These are phyloP conservation scores for Sebastes kiyomatsui DNA, from an alignment of 2,797 vertebrate species.

Conservation along the genomic window DNA sequence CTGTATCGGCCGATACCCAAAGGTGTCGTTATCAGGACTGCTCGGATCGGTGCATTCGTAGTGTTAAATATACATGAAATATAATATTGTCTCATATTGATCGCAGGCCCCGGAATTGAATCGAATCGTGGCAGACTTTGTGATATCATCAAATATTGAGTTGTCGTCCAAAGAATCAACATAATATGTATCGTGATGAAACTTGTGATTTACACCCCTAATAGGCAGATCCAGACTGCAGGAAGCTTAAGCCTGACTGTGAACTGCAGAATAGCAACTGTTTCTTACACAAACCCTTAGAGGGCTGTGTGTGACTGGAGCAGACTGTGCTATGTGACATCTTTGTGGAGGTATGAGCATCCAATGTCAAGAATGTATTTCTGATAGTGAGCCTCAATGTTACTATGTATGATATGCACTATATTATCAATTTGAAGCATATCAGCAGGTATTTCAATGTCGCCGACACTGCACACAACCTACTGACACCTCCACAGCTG, in stretches of 20 bases:
- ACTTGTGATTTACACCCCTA: too few species aligned
- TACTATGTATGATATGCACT: not conserved
- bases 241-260: not conserved
- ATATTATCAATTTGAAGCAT: conserved; percentile 6
- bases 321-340: not conserved
- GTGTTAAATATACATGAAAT: too few species aligned
- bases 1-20: too few species aligned
- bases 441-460: conserved; percentile 40
- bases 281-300: conserved; percentile 4
- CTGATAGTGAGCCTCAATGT: conserved; percentile 8
- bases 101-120: too few species aligned
- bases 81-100: too few species aligned
- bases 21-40: too few species aligned
- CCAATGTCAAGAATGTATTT: conserved; percentile 22
- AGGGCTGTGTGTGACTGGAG: not conserved
- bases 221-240: not conserved
- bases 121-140: too few species aligned
- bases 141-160: too few species aligned
- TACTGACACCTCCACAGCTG: not conserved
- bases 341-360: conserved; percentile 4
- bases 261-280: not conserved
- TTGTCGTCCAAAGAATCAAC: too few species aligned
- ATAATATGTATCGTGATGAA: too few species aligned
- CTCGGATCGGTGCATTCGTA: too few species aligned
- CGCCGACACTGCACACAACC: not conserved